Conservation (phyloP, 2,888 invertebrate species). For the Metopia argyrocephala region DNA sequence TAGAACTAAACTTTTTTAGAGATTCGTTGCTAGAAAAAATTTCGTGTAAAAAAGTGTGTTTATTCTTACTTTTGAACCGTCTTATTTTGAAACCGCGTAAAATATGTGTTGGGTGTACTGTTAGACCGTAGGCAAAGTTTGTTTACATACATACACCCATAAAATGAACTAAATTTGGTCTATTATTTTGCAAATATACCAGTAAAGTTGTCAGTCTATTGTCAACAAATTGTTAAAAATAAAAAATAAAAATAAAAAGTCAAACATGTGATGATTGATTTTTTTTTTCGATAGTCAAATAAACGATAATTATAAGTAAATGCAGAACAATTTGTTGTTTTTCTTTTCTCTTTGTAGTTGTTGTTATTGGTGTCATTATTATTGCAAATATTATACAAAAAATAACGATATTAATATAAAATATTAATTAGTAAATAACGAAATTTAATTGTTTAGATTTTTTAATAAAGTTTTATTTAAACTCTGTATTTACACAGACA, state of each 20-base stretch:
- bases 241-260: background rate
- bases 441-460: no score
- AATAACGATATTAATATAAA: constrained; percentile 1
- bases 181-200: constrained; percentile 20
- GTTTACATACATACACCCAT: background rate
- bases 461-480: no score
- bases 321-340: background rate
- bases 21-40: no score
- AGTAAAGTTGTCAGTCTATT: background rate
- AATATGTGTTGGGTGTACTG: no score
- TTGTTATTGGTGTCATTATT: background rate
- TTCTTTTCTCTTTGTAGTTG: background rate
- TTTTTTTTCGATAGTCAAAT: constrained; percentile 17
- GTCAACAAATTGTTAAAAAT: constrained; percentile 18
- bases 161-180: background rate
- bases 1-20: no score
- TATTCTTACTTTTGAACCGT: no score
- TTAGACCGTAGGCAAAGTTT: no score
- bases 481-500: background rate
- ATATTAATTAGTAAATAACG: constrained; percentile 18
- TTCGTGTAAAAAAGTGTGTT: no score
- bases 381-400: background rate
- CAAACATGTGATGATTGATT: constrained; percentile 28
- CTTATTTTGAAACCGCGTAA: no score
- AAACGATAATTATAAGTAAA: background rate